phyloP scores from a whole-genome alignment of 2,113 vertebrate species.

The Apodemus speciosus region DNA sequence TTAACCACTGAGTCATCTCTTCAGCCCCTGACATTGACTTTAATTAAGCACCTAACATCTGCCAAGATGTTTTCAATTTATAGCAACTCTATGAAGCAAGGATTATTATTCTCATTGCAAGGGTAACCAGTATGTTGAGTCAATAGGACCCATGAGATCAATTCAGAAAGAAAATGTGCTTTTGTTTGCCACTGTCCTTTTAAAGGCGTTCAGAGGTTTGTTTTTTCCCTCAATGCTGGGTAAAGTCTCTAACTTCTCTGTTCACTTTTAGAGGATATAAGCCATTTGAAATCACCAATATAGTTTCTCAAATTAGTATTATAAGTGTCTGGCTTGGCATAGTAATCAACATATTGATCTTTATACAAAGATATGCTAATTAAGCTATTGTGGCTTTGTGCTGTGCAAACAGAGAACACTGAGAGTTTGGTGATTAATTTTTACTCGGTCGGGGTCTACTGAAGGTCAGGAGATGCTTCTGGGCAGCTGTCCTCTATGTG shows the following conservation, averaged over 20 bases:
- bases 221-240: not conserved
- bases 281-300: not conserved
- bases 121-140: not conserved
- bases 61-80: conserved; percentile 56
- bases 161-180: not conserved
- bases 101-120: conserved; percentile 31
- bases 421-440: not conserved
- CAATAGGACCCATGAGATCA: conserved; percentile 36
- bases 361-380: conserved; percentile 13
- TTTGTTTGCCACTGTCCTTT: conserved; percentile 38
- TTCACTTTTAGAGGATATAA: not conserved
- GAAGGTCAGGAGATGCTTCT: not conserved
- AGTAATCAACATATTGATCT: conserved; percentile 27
- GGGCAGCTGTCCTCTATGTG: not conserved
- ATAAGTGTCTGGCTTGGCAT: not conserved
- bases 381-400: not conserved
- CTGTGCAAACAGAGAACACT: not conserved
- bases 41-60: conserved; percentile 38
- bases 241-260: conserved; percentile 5
- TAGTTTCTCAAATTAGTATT: conserved; percentile 2
- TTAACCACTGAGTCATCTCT: not conserved
- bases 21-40: conserved; percentile 5
- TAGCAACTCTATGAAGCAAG: not conserved
- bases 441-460: not conserved
- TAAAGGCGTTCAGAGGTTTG: not conserved